These are phyloP conservation scores for Blastobasis lacticolella DNA, from an alignment of 2,888 invertebrate species.

Conservation along the genomic window DNA sequence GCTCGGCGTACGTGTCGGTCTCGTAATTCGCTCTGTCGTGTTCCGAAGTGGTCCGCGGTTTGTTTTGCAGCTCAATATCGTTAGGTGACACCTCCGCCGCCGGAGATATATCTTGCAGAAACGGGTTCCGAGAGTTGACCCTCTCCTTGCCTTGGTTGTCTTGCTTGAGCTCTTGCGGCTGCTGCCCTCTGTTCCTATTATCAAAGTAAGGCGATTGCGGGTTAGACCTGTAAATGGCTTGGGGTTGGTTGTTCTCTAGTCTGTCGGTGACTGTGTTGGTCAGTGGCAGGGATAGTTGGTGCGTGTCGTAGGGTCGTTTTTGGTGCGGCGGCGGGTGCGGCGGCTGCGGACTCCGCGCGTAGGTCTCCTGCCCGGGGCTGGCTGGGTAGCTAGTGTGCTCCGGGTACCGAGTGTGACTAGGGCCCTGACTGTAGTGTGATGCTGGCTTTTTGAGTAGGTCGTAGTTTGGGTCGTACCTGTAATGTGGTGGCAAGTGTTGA, in stretches of 20 bases:
- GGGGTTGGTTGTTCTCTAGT: slow-evolving; percentile 53
- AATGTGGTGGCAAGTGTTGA: slow-evolving; percentile 25
- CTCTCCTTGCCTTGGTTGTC: slow-evolving; percentile 47
- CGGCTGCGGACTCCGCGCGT: slow-evolving; percentile 66
- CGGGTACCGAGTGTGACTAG: slow-evolving; percentile 54
- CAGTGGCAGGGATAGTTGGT: slow-evolving; percentile 62
- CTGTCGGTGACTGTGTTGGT: slow-evolving; percentile 56
- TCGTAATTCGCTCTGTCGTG: slow-evolving; percentile 32
- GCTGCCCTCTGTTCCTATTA: slow-evolving; percentile 52
- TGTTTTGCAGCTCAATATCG: slow-evolving; percentile 30
- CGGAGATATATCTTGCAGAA: slow-evolving; percentile 46
- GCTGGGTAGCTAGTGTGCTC: slow-evolving; percentile 52
- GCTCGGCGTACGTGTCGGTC: slow-evolving; percentile 38
- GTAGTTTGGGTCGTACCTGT: slow-evolving; percentile 72
- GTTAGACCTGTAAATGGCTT: slow-evolving; percentile 55
- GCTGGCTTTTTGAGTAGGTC: slow-evolving; percentile 70
- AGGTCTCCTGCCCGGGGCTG: slow-evolving; percentile 62
- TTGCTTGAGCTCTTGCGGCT: slow-evolving; percentile 33
- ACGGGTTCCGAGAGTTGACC: slow-evolving; percentile 50
- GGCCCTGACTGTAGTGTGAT: slow-evolving; percentile 66
- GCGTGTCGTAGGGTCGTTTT: slow-evolving; percentile 60
- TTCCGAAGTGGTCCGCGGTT: slow-evolving; percentile 20
- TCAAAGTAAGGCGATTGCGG: slow-evolving; percentile 68
- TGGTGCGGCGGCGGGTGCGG: slow-evolving; percentile 48
- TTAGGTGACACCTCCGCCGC: slow-evolving; percentile 30